A percentile compares a stretch with the other conserved stretches of the same genome.
phyloP scores from a whole-genome alignment of 92 coral and sea anemone species.

The Virgularia gustaviana region DNA sequence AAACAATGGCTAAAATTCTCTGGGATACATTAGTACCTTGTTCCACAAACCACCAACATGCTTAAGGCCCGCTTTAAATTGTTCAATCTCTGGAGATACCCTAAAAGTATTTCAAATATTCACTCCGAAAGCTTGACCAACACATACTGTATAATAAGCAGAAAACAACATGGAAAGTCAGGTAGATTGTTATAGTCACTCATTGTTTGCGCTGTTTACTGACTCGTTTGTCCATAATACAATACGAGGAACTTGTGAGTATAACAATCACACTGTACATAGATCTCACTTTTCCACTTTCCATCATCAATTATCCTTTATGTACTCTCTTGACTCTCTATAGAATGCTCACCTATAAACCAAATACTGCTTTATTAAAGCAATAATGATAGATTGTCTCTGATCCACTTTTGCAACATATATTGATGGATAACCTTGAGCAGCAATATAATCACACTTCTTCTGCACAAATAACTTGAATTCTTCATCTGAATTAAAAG shows the following conservation, averaged over 20 bases:
- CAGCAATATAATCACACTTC: slow-evolving; percentile 29
- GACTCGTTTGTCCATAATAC: too few species aligned
- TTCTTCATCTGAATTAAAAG: slow-evolving; percentile 8
- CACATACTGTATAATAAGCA: too few species aligned
- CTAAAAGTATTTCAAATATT: slow-evolving; percentile 18
- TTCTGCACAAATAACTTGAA: slow-evolving; percentile 1
- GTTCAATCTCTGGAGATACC: slow-evolving; percentile 42
- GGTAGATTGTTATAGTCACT: too few species aligned
- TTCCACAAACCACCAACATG: slow-evolving; percentile 40
- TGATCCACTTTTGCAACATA: slow-evolving; percentile 39
- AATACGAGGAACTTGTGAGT: too few species aligned
- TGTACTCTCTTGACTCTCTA: neutral
- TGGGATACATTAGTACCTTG: slow-evolving; percentile 15
- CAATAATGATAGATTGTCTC: slow-evolving; percentile 20
- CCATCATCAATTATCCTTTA: too few species aligned
- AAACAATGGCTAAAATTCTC: slow-evolving; percentile 38
- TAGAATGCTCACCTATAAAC: slow-evolving; percentile 4
- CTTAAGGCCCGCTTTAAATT: slow-evolving; percentile 37
- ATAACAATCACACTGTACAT: too few species aligned
- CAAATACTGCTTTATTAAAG: slow-evolving; percentile 42
- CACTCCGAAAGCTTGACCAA: neutral
- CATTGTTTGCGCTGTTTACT: too few species aligned
- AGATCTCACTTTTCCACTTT: too few species aligned
- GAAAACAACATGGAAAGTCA: too few species aligned
- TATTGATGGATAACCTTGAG: slow-evolving; percentile 43